Conservation (phyloP, 2,113 vertebrate genomes). For the Xyliphius kryptos region DNA sequence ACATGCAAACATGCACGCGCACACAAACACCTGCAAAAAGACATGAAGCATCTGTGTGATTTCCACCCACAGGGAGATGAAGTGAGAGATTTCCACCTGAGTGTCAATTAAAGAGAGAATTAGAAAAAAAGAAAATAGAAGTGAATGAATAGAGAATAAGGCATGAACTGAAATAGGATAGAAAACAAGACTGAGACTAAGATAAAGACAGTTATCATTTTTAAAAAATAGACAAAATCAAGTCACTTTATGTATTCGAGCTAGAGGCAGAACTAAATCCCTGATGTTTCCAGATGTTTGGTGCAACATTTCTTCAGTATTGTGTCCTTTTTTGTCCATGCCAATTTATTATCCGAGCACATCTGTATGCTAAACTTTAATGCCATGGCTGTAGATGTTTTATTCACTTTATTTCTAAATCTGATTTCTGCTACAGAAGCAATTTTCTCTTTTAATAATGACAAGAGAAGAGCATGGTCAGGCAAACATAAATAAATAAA, state of each 20-base stretch:
- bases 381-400: background rate
- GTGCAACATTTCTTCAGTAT: background rate
- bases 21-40: too few species aligned
- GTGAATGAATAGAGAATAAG: background rate
- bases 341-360: background rate
- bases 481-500: background rate
- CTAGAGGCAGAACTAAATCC: background rate
- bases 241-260: background rate
- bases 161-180: background rate
- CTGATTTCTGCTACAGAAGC: background rate
- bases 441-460: background rate
- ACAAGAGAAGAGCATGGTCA: background rate
- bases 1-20: background rate
- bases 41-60: constrained; percentile 14
- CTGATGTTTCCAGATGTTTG: background rate
- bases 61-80: constrained; percentile 10
- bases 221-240: background rate
- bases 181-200: too few species aligned
- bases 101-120: background rate
- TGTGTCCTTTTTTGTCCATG: background rate
- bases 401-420: background rate
- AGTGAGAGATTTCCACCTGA: constrained; percentile 15
- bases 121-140: background rate
- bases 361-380: constrained; percentile 5
- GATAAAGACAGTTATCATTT: too few species aligned